Conservation (phyloP, 2,888 invertebrate species). For the Antheraea assamensis region DNA sequence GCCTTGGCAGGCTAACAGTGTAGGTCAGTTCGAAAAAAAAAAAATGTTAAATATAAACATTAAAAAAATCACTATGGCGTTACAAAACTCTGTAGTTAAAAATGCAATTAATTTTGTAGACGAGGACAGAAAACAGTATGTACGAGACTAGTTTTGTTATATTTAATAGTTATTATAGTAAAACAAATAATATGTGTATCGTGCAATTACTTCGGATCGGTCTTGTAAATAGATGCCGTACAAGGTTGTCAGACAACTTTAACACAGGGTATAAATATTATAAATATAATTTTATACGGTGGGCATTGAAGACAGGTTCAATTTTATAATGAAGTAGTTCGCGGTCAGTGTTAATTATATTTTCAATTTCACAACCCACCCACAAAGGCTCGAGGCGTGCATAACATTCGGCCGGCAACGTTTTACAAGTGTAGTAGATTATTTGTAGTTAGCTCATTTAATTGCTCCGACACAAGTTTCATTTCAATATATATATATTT, state of each 20-base stretch:
- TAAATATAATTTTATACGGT: conserved; percentile 50
- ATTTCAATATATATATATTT: conserved; percentile 33
- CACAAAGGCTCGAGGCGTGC: conserved; percentile 51
- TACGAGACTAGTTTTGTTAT: not conserved
- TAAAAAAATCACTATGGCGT: not conserved
- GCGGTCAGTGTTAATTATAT: conserved; percentile 66
- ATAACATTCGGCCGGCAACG: conserved; percentile 42
- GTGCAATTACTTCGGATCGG: not conserved
- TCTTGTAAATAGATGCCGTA: conserved; percentile 15
- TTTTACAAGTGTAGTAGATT: conserved; percentile 49
- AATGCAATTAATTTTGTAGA: not conserved
- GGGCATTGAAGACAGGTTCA: conserved; percentile 63
- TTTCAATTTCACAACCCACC: conserved; percentile 70
- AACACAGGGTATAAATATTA: conserved; percentile 25
- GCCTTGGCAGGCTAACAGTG: too few relatives aligned
- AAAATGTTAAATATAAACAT: not conserved
- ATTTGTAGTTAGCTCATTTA: conserved; percentile 40
- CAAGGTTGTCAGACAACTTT: conserved; percentile 14
- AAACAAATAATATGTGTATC: conserved; percentile 3
- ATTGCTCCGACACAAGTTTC: conserved; percentile 26
- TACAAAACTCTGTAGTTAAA: not conserved
- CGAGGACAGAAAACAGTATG: not conserved
- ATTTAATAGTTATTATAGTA: not conserved
- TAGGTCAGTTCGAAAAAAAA: too few relatives aligned
- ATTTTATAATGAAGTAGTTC: conserved; percentile 67